Evolutionary conservation across 2,888 invertebrate species (phyloP), one percentile per base, ranked within the genome.

Genomic region (Caenorhabditis sp.): DNA sequence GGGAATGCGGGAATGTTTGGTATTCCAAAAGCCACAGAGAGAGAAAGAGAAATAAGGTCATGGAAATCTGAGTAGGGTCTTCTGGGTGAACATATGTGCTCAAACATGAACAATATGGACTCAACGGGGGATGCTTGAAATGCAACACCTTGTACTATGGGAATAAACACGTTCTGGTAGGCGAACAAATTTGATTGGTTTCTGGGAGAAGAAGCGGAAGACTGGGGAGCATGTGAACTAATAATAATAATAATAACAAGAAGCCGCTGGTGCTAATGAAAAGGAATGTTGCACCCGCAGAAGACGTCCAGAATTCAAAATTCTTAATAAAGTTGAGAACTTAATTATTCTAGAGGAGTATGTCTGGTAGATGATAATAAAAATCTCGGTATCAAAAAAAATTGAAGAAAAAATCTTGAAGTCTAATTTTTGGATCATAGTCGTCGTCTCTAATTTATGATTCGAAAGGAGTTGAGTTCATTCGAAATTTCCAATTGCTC

Each of bases 1-100:
- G n/a, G n/a, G 58, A 56, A 75, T 56, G 64, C 64, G 76, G 76
- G 76, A 77, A 77, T 77, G 76, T 77, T 77, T 77, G 77, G 68
- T 68, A 38, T 68, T 68, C 19, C 26, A 26, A 26, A 26, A 5
- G 54, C 4, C 0, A 54, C 12, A 28, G 47, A 44, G 5, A 44
- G 47, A n/a, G 19, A 19, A 19, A 47, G 19, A 47, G 51, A n/a
- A n/a, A n/a, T n/a, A n/a, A n/a, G n/a, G n/a, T n/a, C 63, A 58
- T 49, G 59, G 77, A 77, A 79, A 79, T 79, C 79, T 63, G 79
- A 79, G 63, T 64, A 70, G 28, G 54, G 28, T 68, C 19, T 24
- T 68, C 31, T 24, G 24, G 19, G 68, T 47, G 70, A 70, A 70
- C 79, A 70, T 70, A 79, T 79, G 47, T 47, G 70, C 79, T 79